These are phyloP conservation scores for Macaca nemestrina DNA, from an alignment of 2,113 vertebrate genomes.

Conservation along the genomic window DNA sequence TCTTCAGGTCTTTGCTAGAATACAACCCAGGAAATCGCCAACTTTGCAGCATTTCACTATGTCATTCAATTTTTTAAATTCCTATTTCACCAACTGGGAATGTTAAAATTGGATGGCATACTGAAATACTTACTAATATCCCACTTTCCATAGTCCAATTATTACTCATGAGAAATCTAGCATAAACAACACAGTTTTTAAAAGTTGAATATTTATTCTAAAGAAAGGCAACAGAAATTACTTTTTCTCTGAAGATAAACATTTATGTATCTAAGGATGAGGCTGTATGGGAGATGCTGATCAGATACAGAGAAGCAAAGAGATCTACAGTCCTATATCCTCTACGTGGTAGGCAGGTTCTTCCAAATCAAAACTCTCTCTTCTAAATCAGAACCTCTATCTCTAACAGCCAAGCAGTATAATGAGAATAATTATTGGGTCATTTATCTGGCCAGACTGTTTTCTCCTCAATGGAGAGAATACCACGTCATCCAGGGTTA, in stretches of 20 bases:
- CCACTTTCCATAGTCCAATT: neutral
- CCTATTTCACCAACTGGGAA: neutral
- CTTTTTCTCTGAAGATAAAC: neutral
- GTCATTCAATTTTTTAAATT: neutral
- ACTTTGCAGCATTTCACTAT: neutral
- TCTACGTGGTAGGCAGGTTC: neutral
- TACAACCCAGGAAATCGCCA: neutral
- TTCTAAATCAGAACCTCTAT: neutral
- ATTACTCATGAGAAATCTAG: neutral
- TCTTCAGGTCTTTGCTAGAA: neutral
- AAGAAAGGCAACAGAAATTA: slow-evolving; percentile 21
- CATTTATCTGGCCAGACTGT: neutral
- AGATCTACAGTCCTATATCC: neutral
- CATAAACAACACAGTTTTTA: neutral
- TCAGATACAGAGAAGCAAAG: neutral
- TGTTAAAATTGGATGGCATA: neutral
- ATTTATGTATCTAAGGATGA: neutral
- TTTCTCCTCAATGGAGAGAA: neutral
- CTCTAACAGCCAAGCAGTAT: neutral
- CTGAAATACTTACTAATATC: neutral
- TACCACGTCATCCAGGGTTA: neutral
- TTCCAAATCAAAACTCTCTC: neutral
- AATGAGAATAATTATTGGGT: neutral
- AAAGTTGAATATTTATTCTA: neutral
- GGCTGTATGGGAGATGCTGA: neutral